These are phyloP conservation scores for Molanna angustata DNA, from an alignment of 2,888 invertebrate genomes.

Conservation along the genomic window DNA sequence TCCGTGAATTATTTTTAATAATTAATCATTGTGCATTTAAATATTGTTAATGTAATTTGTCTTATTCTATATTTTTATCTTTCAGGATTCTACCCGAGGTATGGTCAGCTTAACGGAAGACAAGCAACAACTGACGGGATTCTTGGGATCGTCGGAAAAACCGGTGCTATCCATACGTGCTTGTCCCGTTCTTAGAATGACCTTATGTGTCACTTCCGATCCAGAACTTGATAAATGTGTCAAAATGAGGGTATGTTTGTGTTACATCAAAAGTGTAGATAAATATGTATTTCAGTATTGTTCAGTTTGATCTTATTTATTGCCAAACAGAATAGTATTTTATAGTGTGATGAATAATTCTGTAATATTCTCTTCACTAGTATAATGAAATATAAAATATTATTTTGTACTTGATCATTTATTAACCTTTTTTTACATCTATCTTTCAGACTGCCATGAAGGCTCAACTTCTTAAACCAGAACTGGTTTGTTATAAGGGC, in stretches of 20 bases:
- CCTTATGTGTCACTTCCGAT: conserved; percentile 88
- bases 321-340: too few species aligned
- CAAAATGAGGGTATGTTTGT: conserved; percentile 82
- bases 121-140: conserved; percentile 73
- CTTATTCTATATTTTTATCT: background rate
- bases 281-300: too few species aligned
- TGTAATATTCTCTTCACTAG: too few species aligned
- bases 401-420: too few species aligned
- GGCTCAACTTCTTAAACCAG: conserved; percentile 81
- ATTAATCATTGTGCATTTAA: background rate
- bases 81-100: conserved; percentile 69
- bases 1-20: background rate
- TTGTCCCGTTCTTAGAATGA: conserved; percentile 83
- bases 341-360: too few species aligned
- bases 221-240: conserved; percentile 88
- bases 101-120: conserved; percentile 66
- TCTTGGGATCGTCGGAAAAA: conserved; percentile 65
- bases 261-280: too few species aligned
- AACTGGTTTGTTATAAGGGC: conserved; percentile 76
- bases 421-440: too few species aligned
- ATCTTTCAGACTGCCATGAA: conserved; percentile 72
- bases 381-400: too few species aligned
- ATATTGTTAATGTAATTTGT: background rate
- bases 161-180: conserved; percentile 72
- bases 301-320: too few species aligned